Evolutionary conservation across 2,797 vertebrate genomes (phyloP).

Genomic region (Lacerta bilineata): DNA sequence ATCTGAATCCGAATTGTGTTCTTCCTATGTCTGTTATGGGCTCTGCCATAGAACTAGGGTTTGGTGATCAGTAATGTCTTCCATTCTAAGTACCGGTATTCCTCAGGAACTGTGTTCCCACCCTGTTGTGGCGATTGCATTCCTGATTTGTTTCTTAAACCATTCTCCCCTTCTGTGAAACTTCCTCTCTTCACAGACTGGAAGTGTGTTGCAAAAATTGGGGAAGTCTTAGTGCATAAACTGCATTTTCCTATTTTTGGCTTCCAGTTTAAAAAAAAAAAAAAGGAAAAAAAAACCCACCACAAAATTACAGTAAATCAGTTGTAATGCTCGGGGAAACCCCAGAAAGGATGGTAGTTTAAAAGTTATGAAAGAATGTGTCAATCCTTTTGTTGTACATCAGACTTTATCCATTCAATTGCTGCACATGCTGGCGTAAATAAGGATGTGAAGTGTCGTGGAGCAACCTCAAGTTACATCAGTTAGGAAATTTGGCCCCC

Average conservation of each 20-base stretch:
- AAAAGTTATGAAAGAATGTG: background rate
- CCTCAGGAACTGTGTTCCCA: background rate
- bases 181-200: background rate
- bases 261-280: no score
- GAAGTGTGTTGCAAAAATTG: background rate
- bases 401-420: background rate
- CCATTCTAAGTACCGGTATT: background rate
- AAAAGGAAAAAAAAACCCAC: no score
- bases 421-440: background rate
- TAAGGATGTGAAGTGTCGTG: background rate
- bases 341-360: constrained; percentile 11
- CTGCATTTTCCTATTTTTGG: background rate
- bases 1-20: background rate
- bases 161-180: background rate
- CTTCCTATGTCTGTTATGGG: background rate
- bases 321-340: background rate
- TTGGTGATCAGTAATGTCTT: background rate
- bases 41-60: background rate
- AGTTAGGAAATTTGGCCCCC: constrained; percentile 21
- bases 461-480: background rate
- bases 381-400: background rate
- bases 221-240: background rate
- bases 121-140: background rate
- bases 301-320: constrained; percentile 35
- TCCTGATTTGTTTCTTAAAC: background rate